phyloP scores from a whole-genome alignment of 2,113 vertebrate species.

The Zapornia atra region DNA sequence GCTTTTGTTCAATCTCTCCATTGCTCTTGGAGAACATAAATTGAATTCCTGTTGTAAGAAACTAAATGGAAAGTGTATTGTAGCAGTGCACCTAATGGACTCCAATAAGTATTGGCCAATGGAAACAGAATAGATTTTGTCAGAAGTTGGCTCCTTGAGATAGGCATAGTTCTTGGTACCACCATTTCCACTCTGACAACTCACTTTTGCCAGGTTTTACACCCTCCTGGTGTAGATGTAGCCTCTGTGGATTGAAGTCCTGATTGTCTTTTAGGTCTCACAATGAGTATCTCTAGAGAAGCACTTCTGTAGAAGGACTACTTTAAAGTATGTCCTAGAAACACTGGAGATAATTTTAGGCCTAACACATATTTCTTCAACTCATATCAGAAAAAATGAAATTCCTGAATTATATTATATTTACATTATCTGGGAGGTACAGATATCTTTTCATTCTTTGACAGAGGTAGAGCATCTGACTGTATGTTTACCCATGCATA shows the following conservation, averaged over 20 bases:
- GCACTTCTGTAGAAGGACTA: not conserved
- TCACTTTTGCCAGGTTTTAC: not conserved
- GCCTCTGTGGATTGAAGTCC: not conserved
- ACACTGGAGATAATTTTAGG: not conserved
- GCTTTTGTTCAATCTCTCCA: not conserved
- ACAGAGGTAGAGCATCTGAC: not conserved
- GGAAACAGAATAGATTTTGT: not conserved
- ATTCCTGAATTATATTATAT: not conserved
- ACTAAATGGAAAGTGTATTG: not conserved
- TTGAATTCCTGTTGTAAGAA: not conserved
- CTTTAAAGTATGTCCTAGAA: not conserved
- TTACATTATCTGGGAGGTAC: not conserved
- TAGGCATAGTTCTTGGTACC: fast-evolving
- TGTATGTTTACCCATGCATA: fast-evolving
- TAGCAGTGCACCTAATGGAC: not conserved
- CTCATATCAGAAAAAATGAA: not conserved
- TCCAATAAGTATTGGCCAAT: not conserved
- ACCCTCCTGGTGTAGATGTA: not conserved
- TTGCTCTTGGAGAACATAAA: not conserved
- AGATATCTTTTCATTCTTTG: not conserved
- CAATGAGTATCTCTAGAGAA: not conserved
- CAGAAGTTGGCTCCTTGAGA: not conserved
- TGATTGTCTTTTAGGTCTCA: not conserved
- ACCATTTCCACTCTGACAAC: not conserved
- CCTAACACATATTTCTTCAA: not conserved